Evolutionary conservation across 2,113 vertebrate genomes (phyloP).

Genomic region (Probosciger aterrimus): DNA sequence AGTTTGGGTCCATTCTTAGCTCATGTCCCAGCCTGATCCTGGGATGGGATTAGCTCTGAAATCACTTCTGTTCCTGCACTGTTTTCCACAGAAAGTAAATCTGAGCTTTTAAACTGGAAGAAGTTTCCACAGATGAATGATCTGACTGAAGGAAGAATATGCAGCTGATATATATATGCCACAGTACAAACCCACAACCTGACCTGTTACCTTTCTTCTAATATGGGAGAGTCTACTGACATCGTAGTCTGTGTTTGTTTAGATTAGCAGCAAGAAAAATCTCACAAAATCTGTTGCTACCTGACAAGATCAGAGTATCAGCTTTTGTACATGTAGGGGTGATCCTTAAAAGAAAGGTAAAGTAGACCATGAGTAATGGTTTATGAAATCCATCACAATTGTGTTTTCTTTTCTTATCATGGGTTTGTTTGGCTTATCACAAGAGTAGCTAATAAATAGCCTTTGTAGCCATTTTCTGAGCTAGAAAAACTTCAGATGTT

Average conservation of each 20-base stretch:
- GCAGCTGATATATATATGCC: not conserved
- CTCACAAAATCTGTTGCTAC: not conserved
- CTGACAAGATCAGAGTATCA: not conserved
- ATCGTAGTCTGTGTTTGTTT: not conserved
- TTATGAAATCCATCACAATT: not conserved
- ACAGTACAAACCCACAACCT: not conserved
- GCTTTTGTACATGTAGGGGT: not conserved
- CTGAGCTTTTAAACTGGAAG: not conserved
- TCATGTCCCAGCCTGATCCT: not conserved
- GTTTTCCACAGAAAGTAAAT: not conserved
- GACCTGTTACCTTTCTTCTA: not conserved
- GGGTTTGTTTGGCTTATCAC: not conserved
- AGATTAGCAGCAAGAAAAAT: not conserved
- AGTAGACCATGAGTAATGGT: not conserved
- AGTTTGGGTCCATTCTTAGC: not conserved
- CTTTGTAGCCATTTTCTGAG: not conserved
- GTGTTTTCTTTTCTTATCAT: not conserved
- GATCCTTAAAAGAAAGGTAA: not conserved
- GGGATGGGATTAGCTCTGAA: constrained; percentile 3
- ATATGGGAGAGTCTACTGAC: not conserved
- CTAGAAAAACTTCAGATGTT: not conserved
- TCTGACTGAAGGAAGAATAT: not conserved
- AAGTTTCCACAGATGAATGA: not conserved
- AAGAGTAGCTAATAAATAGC: not conserved
- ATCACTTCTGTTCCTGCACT: not conserved